Evolutionary conservation across 2,888 invertebrate species (phyloP).

Genomic region (Auanema freiburgensis): DNA sequence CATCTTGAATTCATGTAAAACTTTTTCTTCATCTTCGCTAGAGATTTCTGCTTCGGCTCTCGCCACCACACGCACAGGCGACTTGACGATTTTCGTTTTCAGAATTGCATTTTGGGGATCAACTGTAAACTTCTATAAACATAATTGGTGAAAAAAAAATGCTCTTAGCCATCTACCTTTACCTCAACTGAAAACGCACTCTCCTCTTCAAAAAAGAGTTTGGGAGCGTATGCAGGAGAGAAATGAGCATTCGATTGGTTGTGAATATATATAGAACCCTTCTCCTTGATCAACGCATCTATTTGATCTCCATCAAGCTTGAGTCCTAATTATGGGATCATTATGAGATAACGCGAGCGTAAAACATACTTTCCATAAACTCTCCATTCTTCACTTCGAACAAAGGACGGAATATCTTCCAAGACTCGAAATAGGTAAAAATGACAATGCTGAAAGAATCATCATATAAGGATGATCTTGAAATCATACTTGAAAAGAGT

Average conservation of each 20-base stretch:
- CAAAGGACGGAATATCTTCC: not conserved
- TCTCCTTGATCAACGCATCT: not conserved
- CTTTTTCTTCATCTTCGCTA: not conserved
- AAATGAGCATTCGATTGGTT: slow-evolving; percentile 3
- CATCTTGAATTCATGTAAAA: not conserved
- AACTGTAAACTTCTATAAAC: not conserved
- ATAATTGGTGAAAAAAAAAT: not conserved
- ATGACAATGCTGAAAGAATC: not conserved
- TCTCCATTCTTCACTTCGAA: not conserved
- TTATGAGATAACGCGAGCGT: not conserved
- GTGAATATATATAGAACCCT: slow-evolving; percentile 5
- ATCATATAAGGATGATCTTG: not conserved
- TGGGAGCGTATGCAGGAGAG: slow-evolving; percentile 1
- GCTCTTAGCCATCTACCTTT: too few species aligned
- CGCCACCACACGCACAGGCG: too few species aligned
- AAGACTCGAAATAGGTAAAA: not conserved
- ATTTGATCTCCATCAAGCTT: not conserved
- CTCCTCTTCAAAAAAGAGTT: not conserved
- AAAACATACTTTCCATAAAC: not conserved
- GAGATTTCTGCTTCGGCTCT: too few species aligned
- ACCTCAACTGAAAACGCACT: not conserved
- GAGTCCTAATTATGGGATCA: too few species aligned
- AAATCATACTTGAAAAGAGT: slow-evolving; percentile 10
- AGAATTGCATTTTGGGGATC: not conserved
- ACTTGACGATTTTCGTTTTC: too few species aligned